Evolutionary conservation across 2,888 invertebrate genomes (phyloP).

Genomic region (Dromius quadrimaculatus): DNA sequence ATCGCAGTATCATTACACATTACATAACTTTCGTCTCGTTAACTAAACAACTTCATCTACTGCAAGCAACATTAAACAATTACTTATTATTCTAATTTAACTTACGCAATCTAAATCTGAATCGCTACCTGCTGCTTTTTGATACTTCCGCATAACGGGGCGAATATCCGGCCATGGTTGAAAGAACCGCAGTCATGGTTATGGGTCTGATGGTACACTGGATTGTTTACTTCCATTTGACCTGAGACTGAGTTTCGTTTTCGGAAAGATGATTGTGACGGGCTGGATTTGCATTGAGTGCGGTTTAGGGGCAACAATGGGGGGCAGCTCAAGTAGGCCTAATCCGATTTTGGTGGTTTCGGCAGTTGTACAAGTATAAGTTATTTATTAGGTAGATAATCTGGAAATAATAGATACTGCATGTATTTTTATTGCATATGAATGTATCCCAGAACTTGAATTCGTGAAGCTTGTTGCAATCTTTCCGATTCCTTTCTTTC

Average conservation of each 20-base stretch:
- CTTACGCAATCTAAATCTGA: neutral
- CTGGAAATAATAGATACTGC: too few relatives aligned
- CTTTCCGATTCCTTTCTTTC: conserved; percentile 19
- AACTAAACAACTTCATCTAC: conserved; percentile 26
- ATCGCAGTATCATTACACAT: conserved; percentile 18
- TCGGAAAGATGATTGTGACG: conserved; percentile 34
- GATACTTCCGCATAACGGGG: conserved; percentile 4
- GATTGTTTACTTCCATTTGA: conserved; percentile 47
- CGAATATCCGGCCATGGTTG: neutral
- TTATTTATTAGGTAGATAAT: too few relatives aligned
- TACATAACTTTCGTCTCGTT: conserved; percentile 23
- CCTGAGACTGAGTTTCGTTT: conserved; percentile 30
- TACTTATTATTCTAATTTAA: neutral
- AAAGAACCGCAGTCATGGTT: conserved; percentile 14
- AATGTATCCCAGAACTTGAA: too few relatives aligned
- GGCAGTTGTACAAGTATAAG: too few relatives aligned
- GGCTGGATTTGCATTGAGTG: conserved; percentile 40
- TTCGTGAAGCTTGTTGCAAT: conserved; percentile 20
- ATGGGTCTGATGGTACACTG: conserved; percentile 14
- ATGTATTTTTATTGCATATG: too few relatives aligned
- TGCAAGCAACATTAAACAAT: conserved; percentile 8
- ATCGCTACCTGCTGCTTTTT: neutral
- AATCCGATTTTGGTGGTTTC: conserved; percentile 1
- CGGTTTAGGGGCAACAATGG: neutral
- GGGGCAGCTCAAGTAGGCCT: neutral